Evolutionary conservation across 2,888 invertebrate species (phyloP).

Genomic region (Vandiemenella viatica): DNA sequence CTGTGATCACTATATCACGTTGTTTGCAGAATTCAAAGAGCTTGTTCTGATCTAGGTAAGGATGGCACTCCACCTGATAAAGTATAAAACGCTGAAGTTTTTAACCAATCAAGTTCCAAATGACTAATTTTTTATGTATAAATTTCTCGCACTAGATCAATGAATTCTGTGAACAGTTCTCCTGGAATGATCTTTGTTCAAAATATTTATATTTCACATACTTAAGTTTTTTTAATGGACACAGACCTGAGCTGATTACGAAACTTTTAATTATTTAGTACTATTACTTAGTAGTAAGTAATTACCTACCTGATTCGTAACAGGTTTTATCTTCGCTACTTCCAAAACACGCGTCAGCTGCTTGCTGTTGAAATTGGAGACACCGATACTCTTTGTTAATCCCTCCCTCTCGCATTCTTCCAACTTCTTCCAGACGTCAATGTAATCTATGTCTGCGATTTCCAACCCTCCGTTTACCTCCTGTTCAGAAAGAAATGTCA

Average conservation of each 20-base stretch:
- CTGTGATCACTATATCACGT: not conserved
- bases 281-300: no score
- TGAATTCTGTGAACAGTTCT: not conserved
- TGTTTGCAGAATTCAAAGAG: not conserved
- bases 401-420: conserved; percentile 32
- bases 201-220: no score
- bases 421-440: conserved; percentile 28
- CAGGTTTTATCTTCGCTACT: conserved; percentile 22
- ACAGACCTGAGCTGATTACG: no score
- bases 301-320: conserved; percentile 19
- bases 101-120: not conserved
- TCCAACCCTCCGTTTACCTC: conserved; percentile 23
- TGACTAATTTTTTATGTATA: no score
- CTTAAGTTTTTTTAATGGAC: no score
- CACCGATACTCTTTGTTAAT: conserved; percentile 30
- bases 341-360: conserved; percentile 31
- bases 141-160: not conserved
- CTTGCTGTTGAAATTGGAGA: conserved; percentile 35
- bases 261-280: no score
- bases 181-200: no score
- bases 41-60: not conserved
- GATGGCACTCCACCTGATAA: not conserved
- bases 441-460: conserved; percentile 26
- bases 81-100: not conserved
- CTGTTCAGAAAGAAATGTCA: no score